Percentiles rank a stretch among this genome's conserved stretches.
These are phyloP conservation scores for Drosophila sordidapex DNA, from an alignment of 2,888 invertebrate species.

Conservation along the genomic window DNA sequence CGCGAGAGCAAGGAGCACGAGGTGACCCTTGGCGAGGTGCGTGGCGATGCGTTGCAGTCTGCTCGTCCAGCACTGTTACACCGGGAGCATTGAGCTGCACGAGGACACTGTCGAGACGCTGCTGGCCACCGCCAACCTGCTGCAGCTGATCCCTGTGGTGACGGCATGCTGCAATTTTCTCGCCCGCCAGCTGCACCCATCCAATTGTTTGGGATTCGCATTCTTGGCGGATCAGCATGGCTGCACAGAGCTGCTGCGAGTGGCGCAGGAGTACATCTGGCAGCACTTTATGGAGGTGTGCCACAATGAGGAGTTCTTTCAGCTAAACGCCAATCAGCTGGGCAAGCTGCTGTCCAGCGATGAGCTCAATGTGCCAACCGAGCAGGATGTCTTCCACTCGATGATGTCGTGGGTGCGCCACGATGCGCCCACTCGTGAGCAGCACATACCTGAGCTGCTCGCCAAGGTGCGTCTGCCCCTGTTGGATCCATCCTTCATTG, in stretches of 20 bases:
- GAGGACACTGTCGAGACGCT: slow-evolving; percentile 85
- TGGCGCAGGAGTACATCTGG: slow-evolving; percentile 93
- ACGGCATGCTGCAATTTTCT: slow-evolving; percentile 96
- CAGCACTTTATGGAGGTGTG: slow-evolving; percentile 85
- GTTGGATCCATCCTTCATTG: slow-evolving; percentile 94
- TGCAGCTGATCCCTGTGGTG: slow-evolving; percentile 94
- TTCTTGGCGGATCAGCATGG: slow-evolving; percentile 97
- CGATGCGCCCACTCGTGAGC: too few species aligned
- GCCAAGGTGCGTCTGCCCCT: slow-evolving; percentile 93
- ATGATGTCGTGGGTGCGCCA: too few species aligned
- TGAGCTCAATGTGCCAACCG: too few species aligned
- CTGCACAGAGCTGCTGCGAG: slow-evolving; percentile 91
- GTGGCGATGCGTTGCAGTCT: too few species aligned
- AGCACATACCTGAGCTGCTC: slow-evolving; percentile 89
- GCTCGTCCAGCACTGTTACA: too few species aligned
- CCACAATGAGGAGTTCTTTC: too few species aligned
- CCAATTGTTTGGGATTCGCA: slow-evolving; percentile 96
- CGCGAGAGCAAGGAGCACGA: too few species aligned
- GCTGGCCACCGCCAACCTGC: slow-evolving; percentile 93
- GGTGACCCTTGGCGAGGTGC: too few species aligned
- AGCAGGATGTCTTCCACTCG: too few species aligned
- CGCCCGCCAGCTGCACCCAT: slow-evolving; percentile 92
- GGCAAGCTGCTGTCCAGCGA: too few species aligned
- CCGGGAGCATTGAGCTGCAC: too few species aligned
- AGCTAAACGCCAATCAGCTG: too few species aligned